These are phyloP conservation scores for Harpegnathos saltator DNA, from an alignment of 1,140 invertebrate genomes.

Conservation along the genomic window DNA sequence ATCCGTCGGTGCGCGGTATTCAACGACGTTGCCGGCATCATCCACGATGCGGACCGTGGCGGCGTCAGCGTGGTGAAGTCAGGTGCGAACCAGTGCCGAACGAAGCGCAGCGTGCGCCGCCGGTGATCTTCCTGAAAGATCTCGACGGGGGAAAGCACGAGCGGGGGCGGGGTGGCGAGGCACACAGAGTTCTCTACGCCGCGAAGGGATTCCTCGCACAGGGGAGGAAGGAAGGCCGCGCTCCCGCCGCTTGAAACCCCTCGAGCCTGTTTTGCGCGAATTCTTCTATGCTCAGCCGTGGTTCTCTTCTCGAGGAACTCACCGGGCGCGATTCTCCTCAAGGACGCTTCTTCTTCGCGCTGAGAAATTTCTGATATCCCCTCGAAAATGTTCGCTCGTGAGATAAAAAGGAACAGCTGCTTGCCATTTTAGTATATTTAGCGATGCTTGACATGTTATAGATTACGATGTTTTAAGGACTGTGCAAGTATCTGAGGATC, in stretches of 20 bases:
- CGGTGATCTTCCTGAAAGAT: slow-evolving; percentile 76
- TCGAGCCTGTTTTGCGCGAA: slow-evolving; percentile 78
- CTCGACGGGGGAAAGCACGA: slow-evolving; percentile 54
- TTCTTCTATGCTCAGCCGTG: slow-evolving; percentile 72
- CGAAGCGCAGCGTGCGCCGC: slow-evolving; percentile 68
- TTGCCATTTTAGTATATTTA: too few species aligned
- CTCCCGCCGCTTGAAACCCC: slow-evolving; percentile 71
- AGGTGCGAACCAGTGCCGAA: slow-evolving; percentile 71
- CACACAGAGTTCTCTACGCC: slow-evolving; percentile 68
- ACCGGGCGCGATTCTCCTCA: slow-evolving; percentile 25
- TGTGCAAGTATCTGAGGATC: too few species aligned
- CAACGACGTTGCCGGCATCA: slow-evolving; percentile 50
- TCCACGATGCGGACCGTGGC: slow-evolving; percentile 51
- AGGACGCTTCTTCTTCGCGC: slow-evolving; percentile 31
- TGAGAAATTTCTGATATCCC: slow-evolving; percentile 20
- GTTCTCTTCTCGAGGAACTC: slow-evolving; percentile 69
- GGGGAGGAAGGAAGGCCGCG: slow-evolving; percentile 73
- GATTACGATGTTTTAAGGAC: too few species aligned
- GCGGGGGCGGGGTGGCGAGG: slow-evolving; percentile 62
- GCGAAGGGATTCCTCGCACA: slow-evolving; percentile 71
- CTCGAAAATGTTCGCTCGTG: too few species aligned
- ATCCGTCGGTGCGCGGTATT: slow-evolving; percentile 34
- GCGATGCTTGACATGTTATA: too few species aligned
- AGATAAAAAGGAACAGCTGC: neutral
- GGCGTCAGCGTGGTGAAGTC: slow-evolving; percentile 62